Percentiles rank a stretch among this genome's conserved stretches.
Conservation (phyloP, 2,113 vertebrate genomes). For the Arenaria interpres region DNA sequence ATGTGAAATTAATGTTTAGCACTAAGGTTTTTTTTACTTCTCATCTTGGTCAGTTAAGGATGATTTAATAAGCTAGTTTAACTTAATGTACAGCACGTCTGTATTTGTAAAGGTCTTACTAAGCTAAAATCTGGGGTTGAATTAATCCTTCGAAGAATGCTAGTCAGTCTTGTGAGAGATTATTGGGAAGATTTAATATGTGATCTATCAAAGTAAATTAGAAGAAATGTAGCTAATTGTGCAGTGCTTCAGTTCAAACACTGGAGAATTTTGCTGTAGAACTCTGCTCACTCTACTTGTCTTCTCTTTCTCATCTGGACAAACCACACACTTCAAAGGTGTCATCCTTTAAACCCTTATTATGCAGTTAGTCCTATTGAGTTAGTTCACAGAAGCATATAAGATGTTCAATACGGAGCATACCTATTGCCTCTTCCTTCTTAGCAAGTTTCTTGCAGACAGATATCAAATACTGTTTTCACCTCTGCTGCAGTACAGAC, state of each 20-base stretch:
- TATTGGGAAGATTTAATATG: neutral
- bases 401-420: fast-evolving
- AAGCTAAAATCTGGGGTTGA: neutral
- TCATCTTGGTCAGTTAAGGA: neutral
- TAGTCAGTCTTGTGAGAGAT: neutral
- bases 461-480: neutral
- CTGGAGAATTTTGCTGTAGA: neutral
- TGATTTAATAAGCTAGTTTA: neutral
- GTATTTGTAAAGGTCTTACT: neutral
- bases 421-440: neutral
- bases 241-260: neutral
- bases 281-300: neutral
- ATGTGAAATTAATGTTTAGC: neutral
- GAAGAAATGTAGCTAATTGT: neutral
- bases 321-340: neutral
- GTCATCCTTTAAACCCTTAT: neutral
- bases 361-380: neutral
- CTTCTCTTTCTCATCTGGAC: neutral
- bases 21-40: neutral
- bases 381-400: neutral
- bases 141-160: neutral
- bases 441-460: neutral
- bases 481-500: neutral
- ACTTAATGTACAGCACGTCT: neutral
- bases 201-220: neutral